Conservation (phyloP, 2,888 invertebrate genomes). For the Branchipolynoe longqiensis region DNA sequence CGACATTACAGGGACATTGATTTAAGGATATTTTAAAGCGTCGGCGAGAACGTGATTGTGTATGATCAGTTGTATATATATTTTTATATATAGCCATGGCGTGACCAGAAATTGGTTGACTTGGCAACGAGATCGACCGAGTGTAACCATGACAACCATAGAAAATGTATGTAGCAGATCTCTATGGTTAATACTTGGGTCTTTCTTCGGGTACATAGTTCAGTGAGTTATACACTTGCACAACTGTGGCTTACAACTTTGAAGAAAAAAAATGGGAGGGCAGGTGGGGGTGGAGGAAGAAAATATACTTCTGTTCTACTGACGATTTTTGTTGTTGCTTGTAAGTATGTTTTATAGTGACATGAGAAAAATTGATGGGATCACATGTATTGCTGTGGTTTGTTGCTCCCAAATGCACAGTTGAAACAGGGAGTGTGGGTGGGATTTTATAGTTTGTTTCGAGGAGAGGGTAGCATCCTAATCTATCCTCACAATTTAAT, state of each 20-base stretch:
- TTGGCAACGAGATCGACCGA: constrained; percentile 54
- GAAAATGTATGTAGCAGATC: constrained; percentile 51
- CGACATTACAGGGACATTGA: constrained; percentile 46
- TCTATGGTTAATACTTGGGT: constrained; percentile 42
- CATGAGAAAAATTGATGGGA: not conserved
- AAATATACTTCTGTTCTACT: too few relatives aligned
- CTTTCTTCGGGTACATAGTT: not conserved
- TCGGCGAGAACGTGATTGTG: not conserved
- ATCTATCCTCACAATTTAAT: too few relatives aligned
- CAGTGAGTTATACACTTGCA: not conserved
- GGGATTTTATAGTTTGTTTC: not conserved
- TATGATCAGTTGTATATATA: not conserved
- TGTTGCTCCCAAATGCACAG: constrained; percentile 17
- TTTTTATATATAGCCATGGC: too few relatives aligned
- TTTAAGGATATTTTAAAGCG: not conserved
- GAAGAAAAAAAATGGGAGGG: too few relatives aligned
- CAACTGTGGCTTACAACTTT: constrained; percentile 25
- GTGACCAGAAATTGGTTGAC: too few relatives aligned
- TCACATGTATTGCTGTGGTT: constrained; percentile 40
- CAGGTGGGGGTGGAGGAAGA: too few relatives aligned
- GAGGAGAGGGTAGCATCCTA: too few relatives aligned
- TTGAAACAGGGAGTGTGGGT: not conserved
- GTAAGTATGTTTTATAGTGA: constrained; percentile 27
- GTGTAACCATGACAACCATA: constrained; percentile 40
- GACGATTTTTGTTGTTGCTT: too few relatives aligned